Conservation (phyloP, 30 jellyfish, hydroid and myxozoan genomes). For the Mastigias papua region DNA sequence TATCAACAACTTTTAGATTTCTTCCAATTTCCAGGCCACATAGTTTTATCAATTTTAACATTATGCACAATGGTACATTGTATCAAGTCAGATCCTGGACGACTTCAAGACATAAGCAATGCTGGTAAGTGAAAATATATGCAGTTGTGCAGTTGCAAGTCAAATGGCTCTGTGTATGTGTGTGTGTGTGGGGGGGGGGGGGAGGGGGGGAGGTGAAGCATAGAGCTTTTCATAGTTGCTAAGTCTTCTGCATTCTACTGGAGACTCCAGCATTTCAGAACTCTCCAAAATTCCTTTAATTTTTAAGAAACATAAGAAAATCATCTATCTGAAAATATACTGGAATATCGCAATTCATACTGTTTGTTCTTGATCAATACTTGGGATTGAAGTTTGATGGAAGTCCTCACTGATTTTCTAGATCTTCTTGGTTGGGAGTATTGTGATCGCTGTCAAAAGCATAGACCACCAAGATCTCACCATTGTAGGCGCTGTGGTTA, state of each 20-base stretch:
- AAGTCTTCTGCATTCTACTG: too few species aligned
- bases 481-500: constrained; percentile 79
- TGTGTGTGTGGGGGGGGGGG: too few species aligned
- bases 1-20: background rate
- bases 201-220: too few species aligned
- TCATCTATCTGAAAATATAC: too few species aligned
- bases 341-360: too few species aligned
- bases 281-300: too few species aligned
- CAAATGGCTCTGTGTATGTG: too few species aligned
- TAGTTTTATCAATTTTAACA: constrained; percentile 18
- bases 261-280: too few species aligned
- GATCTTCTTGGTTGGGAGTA: constrained; percentile 78
- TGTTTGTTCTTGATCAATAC: too few species aligned
- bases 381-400: background rate
- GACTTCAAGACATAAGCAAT: constrained; percentile 42
- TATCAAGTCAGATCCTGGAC: constrained; percentile 54
- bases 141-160: background rate
- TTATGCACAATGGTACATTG: constrained; percentile 52
- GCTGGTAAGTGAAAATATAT: constrained; percentile 30
- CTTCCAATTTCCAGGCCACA: constrained; percentile 23
- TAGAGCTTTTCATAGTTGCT: too few species aligned
- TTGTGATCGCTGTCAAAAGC: constrained; percentile 74
- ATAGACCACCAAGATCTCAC: constrained; percentile 87
- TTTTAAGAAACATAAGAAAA: too few species aligned
- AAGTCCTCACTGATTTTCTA: background rate